Base-by-base conservation (phyloP, 2,113 vertebrate genomes). In the Thomomys bottae region DNA sequence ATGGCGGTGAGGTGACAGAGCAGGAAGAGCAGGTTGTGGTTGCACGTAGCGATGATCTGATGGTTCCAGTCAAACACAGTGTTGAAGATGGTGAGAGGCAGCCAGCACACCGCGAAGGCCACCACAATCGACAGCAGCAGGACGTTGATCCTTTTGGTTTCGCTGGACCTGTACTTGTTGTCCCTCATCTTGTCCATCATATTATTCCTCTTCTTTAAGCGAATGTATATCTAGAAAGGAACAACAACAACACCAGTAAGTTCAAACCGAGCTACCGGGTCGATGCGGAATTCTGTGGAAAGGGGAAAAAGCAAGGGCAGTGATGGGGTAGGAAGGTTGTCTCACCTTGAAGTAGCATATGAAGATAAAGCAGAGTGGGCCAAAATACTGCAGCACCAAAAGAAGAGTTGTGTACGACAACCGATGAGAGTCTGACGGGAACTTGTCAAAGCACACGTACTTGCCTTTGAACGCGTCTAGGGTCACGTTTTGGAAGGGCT, bases 331-430 rank as follows among this genome's bases (percentile, higher is more conserved):
- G 64, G 0, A 0, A 38, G 2, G 45, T 71, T 94, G 70, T 90
- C 97, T 98, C 98, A 99, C 98, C 98, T 99, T 99, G 92, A 98
- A 97, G 96, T 99, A 99, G 97, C 98, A 99, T 96, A 98, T 97
- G 95, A 99, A 99, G 97, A 99, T 98, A 95, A 99, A 99, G 91
- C 97, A 98, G 75, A 99, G 98, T 0, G 98, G 98, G 21, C 98
- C 98, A 17, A 99, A 97, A 83, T 99, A 99, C 93, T 99, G 98
- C 84, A 99, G 97, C 86, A 98, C 96, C 97, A 99, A 96, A 89
- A 99, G 98, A 0, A 98, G 97, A 0, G 98, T 98, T 40, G 98
- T 99, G 0, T 98, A 99, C 49, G 98, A 98, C 92, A 99, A 96
- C 85, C 98, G 97, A 90, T 98, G 97, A 30, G 98, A 97, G 90